These are phyloP conservation scores for Crocodylus rhombifer DNA, from an alignment of 2,797 vertebrate genomes.

Conservation along the genomic window DNA sequence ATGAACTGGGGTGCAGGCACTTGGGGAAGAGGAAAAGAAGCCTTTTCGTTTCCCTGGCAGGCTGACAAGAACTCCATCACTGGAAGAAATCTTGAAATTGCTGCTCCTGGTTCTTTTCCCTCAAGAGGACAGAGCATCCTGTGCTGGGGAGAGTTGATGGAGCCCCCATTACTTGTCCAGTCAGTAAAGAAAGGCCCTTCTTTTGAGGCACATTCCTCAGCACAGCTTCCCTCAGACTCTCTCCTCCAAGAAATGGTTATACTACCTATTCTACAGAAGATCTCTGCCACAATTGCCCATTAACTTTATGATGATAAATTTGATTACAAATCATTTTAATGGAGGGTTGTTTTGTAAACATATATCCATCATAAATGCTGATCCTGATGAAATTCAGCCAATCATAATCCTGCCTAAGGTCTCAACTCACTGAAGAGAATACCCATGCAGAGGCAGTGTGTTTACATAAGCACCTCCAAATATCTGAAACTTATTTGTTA, in stretches of 20 bases:
- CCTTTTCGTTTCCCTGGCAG: background rate
- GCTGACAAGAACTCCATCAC: background rate
- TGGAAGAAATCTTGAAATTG: background rate
- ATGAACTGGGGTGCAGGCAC: background rate
- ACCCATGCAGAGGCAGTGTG: background rate
- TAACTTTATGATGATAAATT: background rate
- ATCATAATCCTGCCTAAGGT: background rate
- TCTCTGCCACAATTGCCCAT: background rate
- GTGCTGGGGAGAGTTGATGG: background rate
- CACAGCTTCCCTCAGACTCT: background rate
- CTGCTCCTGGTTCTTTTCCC: background rate
- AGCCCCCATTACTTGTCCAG: background rate
- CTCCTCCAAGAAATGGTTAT: background rate
- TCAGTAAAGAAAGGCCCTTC: background rate
- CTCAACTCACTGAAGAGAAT: background rate
- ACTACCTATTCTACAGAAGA: too few relatives aligned
- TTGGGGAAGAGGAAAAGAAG: background rate
- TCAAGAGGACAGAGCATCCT: background rate
- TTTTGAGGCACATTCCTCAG: background rate
- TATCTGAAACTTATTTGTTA: constrained; percentile 26
- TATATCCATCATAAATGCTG: background rate
- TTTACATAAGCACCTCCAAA: background rate
- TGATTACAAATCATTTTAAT: background rate
- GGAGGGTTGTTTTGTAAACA: background rate
- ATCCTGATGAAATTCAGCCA: background rate